Conservation (phyloP, 2,113 vertebrate species). For the Eubucco bourcierii region DNA sequence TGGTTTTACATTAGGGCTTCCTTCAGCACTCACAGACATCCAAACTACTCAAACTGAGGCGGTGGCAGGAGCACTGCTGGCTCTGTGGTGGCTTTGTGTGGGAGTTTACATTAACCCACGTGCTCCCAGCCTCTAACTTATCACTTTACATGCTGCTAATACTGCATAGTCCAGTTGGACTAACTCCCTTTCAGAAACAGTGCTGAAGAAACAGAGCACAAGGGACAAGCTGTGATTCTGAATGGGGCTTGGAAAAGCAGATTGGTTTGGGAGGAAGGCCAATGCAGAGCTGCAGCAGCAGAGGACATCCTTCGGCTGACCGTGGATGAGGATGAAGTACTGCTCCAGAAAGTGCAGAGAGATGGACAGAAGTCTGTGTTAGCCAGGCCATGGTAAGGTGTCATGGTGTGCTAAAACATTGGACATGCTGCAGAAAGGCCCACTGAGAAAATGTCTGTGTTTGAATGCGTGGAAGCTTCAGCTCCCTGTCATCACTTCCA, state of each 20-base stretch:
- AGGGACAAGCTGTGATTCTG: background rate
- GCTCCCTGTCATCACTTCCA: background rate
- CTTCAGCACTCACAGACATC: background rate
- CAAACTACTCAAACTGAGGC: background rate
- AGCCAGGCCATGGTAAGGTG: background rate
- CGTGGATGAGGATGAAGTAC: background rate
- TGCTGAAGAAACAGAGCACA: background rate
- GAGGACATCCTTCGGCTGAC: background rate
- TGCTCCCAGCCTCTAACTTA: background rate
- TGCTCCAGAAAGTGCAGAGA: background rate
- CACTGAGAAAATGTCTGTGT: background rate
- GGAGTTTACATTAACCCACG: background rate
- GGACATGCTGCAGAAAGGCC: background rate
- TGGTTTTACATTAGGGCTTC: background rate
- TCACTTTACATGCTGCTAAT: constrained; percentile 8
- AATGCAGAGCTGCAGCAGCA: background rate
- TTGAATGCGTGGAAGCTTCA: background rate
- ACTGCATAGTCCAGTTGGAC: background rate
- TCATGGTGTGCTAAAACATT: accelerated
- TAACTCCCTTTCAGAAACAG: background rate
- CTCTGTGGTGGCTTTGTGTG: background rate
- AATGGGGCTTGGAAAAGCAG: background rate
- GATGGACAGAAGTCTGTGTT: background rate
- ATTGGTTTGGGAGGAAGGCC: background rate
- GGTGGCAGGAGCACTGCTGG: background rate